phyloP scores from a whole-genome alignment of 53 echinoderm and acorn worm genomes.

The Hippasteria phrygiana region DNA sequence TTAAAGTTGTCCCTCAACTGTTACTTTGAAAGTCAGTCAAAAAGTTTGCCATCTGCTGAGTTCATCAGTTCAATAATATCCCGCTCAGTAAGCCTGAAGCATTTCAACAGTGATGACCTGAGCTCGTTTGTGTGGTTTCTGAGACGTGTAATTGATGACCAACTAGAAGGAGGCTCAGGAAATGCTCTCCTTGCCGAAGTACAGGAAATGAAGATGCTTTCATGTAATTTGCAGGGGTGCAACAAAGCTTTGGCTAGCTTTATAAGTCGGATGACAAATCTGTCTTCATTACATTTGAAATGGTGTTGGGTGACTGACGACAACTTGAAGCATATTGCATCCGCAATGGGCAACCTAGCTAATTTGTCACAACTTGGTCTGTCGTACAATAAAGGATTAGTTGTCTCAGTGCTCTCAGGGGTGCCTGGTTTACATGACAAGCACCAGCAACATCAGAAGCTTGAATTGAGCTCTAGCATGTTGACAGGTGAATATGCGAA shows the following conservation, averaged over 20 bases:
- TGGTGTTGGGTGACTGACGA: not conserved
- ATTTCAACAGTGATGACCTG: not conserved
- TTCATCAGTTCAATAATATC: not conserved
- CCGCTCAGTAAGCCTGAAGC: not conserved
- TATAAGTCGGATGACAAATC: not conserved
- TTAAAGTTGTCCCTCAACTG: not conserved
- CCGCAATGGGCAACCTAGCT: not conserved
- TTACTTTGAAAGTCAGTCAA: slow-evolving; percentile 29
- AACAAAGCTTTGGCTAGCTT: not conserved
- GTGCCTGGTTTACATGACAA: not conserved
- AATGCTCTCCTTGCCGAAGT: not conserved
- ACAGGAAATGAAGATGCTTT: not conserved
- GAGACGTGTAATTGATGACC: not conserved
- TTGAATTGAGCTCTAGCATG: not conserved
- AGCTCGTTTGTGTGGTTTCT: not conserved
- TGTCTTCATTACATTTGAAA: not conserved
- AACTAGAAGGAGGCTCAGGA: not conserved
- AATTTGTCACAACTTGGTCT: not conserved
- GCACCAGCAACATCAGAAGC: not conserved
- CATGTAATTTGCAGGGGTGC: not conserved
- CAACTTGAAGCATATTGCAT: slow-evolving; percentile 4
- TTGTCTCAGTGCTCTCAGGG: not conserved
- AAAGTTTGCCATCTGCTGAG: not conserved
- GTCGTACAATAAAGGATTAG: not conserved
- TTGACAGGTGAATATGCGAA: not conserved